Evolutionary conservation across 1,140 invertebrate species (phyloP).

Genomic region (Andrena cerasifolii): DNA sequence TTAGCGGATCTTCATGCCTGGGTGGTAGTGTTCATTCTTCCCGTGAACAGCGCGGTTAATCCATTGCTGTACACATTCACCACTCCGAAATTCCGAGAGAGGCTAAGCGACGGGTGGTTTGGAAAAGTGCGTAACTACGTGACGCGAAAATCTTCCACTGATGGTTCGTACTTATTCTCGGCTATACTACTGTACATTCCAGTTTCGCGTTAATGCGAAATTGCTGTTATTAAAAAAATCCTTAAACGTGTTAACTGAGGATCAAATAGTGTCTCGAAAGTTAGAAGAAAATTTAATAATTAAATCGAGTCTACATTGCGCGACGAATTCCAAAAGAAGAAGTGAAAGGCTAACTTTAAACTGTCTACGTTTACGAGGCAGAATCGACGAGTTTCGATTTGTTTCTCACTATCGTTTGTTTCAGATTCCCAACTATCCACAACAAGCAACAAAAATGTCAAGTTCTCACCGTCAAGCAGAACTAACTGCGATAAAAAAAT

Average conservation of each 20-base stretch:
- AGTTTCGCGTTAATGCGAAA: too few relatives aligned
- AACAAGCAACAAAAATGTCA: slow-evolving; percentile 52
- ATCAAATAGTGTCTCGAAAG: neutral
- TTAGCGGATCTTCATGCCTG: slow-evolving; percentile 87
- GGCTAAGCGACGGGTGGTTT: slow-evolving; percentile 75
- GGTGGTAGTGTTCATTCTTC: slow-evolving; percentile 90
- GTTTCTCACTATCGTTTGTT: slow-evolving; percentile 15
- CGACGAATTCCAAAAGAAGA: too few relatives aligned
- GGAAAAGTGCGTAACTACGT: slow-evolving; percentile 63
- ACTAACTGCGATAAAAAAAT: slow-evolving; percentile 23
- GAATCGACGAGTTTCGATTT: neutral
- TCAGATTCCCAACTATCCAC: slow-evolving; percentile 68
- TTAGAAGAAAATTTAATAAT: neutral
- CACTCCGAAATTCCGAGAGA: slow-evolving; percentile 86
- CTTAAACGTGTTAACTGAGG: too few relatives aligned
- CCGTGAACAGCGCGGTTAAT: slow-evolving; percentile 91
- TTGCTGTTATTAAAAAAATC: too few relatives aligned
- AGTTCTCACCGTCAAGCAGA: slow-evolving; percentile 39
- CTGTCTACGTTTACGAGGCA: too few relatives aligned
- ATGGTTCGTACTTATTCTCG: slow-evolving; percentile 56
- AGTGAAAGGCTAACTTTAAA: too few relatives aligned
- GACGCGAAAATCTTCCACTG: slow-evolving; percentile 60
- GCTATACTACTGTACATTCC: neutral
- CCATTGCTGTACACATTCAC: slow-evolving; percentile 91
- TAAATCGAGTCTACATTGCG: too few relatives aligned